A percentile compares a stretch with the other conserved stretches of the same genome.
Evolutionary conservation across 2,113 vertebrate genomes (phyloP).

Genomic region (Alectura lathami): DNA sequence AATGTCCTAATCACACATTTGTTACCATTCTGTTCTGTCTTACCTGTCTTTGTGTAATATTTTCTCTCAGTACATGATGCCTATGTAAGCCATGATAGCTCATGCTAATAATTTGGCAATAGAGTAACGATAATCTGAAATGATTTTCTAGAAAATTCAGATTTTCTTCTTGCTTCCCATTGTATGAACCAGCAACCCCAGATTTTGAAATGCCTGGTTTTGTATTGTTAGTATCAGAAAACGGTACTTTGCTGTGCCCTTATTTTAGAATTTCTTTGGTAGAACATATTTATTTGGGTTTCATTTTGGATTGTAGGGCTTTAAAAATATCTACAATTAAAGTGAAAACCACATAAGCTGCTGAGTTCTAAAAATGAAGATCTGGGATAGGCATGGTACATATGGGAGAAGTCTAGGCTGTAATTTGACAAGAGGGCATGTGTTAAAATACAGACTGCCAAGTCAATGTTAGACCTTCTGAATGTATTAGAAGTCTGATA

Average conservation of each 20-base stretch:
- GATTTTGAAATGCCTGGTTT: not conserved
- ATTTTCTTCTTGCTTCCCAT: not conserved
- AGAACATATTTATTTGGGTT: not conserved
- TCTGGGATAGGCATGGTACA: not conserved
- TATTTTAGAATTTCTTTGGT: not conserved
- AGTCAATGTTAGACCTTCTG: not conserved
- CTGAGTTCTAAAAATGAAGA: not conserved
- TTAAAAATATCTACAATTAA: conserved; percentile 19
- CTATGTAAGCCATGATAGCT: not conserved
- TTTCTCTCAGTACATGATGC: not conserved
- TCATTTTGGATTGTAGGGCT: not conserved
- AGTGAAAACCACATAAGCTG: not conserved
- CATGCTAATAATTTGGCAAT: not conserved
- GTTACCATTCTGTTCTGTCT: not conserved
- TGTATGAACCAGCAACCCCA: not conserved
- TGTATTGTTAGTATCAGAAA: not conserved
- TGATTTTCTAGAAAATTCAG: not conserved
- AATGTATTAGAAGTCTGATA: not conserved
- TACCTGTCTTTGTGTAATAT: not conserved
- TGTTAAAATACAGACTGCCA: not conserved
- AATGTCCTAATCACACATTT: not conserved
- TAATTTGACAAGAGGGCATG: not conserved
- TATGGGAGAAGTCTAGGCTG: not conserved
- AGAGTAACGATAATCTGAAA: not conserved
- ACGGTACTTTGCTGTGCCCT: accelerated